A percentile compares a stretch with the other conserved stretches of the same genome.
These are phyloP conservation scores for Sanderia malayensis DNA, from an alignment of 30 jellyfish, hydroid and myxozoan species.

Conservation along the genomic window DNA sequence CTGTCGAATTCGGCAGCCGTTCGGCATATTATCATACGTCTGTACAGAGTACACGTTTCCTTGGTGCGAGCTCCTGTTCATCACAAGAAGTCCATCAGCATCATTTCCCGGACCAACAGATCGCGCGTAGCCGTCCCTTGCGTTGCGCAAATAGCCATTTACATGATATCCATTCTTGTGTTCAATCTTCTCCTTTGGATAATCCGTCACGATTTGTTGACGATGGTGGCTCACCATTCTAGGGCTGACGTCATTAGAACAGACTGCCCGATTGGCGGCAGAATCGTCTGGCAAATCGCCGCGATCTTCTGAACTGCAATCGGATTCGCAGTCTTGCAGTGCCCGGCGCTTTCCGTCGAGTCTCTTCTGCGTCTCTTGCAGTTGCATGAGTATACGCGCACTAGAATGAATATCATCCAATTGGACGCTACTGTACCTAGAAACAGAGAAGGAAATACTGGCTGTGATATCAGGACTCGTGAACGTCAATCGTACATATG, in stretches of 20 bases:
- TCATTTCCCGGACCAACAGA: neutral
- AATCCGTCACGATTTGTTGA: neutral
- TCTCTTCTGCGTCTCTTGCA: conserved; percentile 42
- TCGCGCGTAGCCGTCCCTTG: too few relatives aligned
- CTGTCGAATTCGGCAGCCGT: too few relatives aligned
- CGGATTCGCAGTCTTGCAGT: conserved; percentile 42
- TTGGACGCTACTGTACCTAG: conserved; percentile 27
- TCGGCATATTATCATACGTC: too few relatives aligned
- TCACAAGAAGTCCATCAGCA: neutral
- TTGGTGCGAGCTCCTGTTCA: conserved; percentile 3
- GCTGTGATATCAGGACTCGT: too few relatives aligned
- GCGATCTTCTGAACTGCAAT: conserved; percentile 43
- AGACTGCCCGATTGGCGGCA: neutral
- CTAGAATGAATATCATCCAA: conserved; percentile 58
- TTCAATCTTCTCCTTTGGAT: neutral
- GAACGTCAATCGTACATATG: too few relatives aligned
- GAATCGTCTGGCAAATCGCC: conserved; percentile 5
- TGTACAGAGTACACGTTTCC: neutral
- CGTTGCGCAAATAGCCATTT: too few relatives aligned
- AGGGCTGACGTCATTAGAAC: neutral
- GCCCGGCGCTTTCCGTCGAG: conserved; percentile 12
- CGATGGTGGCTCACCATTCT: conserved; percentile 1
- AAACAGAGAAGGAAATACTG: neutral
- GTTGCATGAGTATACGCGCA: conserved; percentile 54
- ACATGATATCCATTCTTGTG: neutral